These are phyloP conservation scores for Pandemis heparana DNA, from an alignment of 2,888 invertebrate genomes.

Conservation along the genomic window DNA sequence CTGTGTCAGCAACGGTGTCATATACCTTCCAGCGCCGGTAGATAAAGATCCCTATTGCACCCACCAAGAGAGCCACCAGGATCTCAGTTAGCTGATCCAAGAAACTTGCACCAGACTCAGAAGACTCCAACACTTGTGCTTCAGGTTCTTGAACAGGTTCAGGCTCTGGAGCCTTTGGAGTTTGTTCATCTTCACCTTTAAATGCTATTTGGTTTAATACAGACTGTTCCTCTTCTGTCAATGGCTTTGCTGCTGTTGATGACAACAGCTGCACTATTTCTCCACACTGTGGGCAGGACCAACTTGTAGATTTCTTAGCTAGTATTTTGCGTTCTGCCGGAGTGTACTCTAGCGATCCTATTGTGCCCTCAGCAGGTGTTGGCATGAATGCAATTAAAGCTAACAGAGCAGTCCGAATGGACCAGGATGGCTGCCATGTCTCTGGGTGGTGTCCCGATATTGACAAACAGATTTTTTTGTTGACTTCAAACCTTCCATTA, in stretches of 20 bases:
- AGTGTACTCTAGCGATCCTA: constrained; percentile 96
- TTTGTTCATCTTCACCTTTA: constrained; percentile 79
- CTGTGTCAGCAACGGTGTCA: constrained; percentile 62
- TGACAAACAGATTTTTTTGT: constrained; percentile 97
- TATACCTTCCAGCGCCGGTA: constrained; percentile 76
- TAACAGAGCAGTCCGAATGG: constrained; percentile 95
- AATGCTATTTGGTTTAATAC: constrained; percentile 81
- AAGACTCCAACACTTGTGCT: constrained; percentile 69
- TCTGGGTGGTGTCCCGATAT: constrained; percentile 99
- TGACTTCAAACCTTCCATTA: constrained; percentile 96
- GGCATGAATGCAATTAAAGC: constrained; percentile 98
- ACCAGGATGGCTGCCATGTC: constrained; percentile 99
- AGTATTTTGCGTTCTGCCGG: constrained; percentile 92
- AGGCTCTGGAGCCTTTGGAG: constrained; percentile 63
- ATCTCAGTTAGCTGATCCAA: constrained; percentile 78
- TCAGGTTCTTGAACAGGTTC: constrained; percentile 68
- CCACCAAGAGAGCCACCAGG: constrained; percentile 74
- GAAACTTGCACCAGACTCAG: constrained; percentile 70
- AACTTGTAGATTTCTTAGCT: constrained; percentile 89
- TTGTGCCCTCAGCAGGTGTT: constrained; percentile 94
- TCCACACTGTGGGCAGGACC: constrained; percentile 77
- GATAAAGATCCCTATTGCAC: constrained; percentile 76
- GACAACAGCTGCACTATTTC: constrained; percentile 72
- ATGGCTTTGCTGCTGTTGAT: constrained; percentile 78
- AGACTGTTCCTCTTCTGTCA: constrained; percentile 80